These are phyloP conservation scores for Psylliodes chrysocephalus DNA, from an alignment of 2,888 invertebrate species.

Conservation along the genomic window DNA sequence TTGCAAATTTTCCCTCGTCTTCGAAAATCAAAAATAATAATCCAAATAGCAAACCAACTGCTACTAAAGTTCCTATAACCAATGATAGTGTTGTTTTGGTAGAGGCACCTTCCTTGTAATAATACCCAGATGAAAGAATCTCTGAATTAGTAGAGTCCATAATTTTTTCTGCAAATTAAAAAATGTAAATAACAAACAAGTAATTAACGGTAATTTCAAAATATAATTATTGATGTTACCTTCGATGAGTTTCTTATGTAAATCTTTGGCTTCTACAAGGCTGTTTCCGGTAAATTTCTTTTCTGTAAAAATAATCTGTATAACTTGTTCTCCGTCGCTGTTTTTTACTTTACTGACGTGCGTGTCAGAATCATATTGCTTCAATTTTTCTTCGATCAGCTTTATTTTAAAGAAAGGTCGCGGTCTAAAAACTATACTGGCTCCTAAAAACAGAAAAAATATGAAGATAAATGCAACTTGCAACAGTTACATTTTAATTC, in stretches of 20 bases:
- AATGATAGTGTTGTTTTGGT: background rate
- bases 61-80: constrained; percentile 15
- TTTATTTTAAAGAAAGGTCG: constrained; percentile 40
- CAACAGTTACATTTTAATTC: too few relatives aligned
- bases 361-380: constrained; percentile 40
- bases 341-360: constrained; percentile 49
- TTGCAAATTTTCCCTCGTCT: background rate
- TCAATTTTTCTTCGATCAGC: constrained; percentile 38
- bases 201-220: too few relatives aligned
- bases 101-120: background rate
- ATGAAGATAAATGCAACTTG: background rate
- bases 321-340: constrained; percentile 26
- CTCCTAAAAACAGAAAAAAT: constrained; percentile 40
- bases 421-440: constrained; percentile 42
- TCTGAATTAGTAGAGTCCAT: background rate
- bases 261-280: constrained; percentile 42
- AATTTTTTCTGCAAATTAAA: constrained; percentile 1
- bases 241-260: constrained; percentile 30
- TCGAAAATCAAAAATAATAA: constrained; percentile 4
- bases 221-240: too few relatives aligned
- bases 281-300: constrained; percentile 51
- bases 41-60: constrained; percentile 10
- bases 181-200: too few relatives aligned
- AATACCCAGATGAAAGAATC: background rate
- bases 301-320: constrained; percentile 55